phyloP scores from a whole-genome alignment of 1,140 invertebrate species.

The Globodera rostochiensis region DNA sequence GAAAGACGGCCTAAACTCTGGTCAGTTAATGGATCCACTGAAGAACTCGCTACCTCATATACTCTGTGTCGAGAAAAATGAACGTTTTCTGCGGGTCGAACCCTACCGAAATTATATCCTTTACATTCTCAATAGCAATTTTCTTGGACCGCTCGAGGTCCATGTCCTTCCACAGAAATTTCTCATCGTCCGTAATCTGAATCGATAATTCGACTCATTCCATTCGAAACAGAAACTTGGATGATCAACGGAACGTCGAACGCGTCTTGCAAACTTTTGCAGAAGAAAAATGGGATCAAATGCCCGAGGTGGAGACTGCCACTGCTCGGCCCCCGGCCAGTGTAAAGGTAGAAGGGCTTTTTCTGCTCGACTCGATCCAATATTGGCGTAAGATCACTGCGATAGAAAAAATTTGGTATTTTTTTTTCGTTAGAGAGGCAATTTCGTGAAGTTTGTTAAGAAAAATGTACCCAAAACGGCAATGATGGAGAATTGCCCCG shows the following conservation, averaged over 20 bases:
- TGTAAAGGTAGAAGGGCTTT: constrained; percentile 95
- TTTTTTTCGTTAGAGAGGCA: not conserved
- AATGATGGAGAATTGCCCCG: too few relatives aligned
- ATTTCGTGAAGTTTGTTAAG: too few relatives aligned
- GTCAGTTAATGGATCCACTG: not conserved
- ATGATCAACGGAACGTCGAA: constrained; percentile 87
- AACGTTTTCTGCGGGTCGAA: constrained; percentile 95
- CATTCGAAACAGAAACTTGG: constrained; percentile 46
- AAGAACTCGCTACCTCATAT: constrained; percentile 78
- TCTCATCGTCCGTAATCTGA: constrained; percentile 98
- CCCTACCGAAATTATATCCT: constrained; percentile 97
- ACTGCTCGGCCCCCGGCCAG: constrained; percentile 93
- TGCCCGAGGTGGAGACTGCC: constrained; percentile 94
- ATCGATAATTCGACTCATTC: not conserved
- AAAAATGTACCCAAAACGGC: too few relatives aligned
- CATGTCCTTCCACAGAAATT: constrained; percentile 94
- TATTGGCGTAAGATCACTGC: constrained; percentile 73
- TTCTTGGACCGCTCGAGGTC: constrained; percentile 84
- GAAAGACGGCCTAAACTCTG: constrained; percentile 74
- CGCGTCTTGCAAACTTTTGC: constrained; percentile 95
- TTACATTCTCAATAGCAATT: constrained; percentile 86
- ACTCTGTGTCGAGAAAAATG: constrained; percentile 91
- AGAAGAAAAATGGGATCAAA: constrained; percentile 93
- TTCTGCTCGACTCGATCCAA: constrained; percentile 82
- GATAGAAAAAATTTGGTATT: constrained; percentile 44